Evolutionary conservation across 2,797 vertebrate genomes (phyloP), one percentile per base, ranked within the genome.

Genomic region (Sarcophilus harrisii): DNA sequence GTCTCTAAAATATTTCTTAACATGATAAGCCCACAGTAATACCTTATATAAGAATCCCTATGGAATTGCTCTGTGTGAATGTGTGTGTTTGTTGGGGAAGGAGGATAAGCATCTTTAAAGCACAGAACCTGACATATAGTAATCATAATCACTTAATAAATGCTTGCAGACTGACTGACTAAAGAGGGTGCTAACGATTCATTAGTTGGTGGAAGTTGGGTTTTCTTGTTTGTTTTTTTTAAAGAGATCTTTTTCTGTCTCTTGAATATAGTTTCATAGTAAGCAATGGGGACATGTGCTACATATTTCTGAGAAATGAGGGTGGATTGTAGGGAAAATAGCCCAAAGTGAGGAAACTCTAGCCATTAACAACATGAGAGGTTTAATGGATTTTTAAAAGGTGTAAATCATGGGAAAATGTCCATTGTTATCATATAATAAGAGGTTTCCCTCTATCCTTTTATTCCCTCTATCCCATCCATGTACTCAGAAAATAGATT

Each of bases 311-410:
- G 30, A 97, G 57, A 92, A 96, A 96, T 54, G 66, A 92, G 58
- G 95, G 6, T 93, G 92, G 87, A 32, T 57, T 95, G 95, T 96
- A 90, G 27, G 54, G 94, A 97, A 97, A 97, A 93, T 52, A 97
- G 55, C 66, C 54, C 89, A 60, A 97, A 96, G 32, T 87, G 94
- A 96, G 90, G 96, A 96, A 95, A 92, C 30, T 96, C 30, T 95
- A 57, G 55, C 49, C 57, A 95, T 91, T 91, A 97, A 96, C 92
- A 92, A 94, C 57, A 91, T n/a, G 92, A 58, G 93, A 96, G 95
- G 95, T 94, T 92, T 96, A 94, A 93, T 95, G 91, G 95, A 96
- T 94, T 90, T 91, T 96, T 60, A 95, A 97, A 96, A 97, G 66
- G 89, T 97, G 73, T 58, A 94, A 96, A 96, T 96, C 96, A 96